Percentiles rank a stretch among this genome's conserved stretches.
Evolutionary conservation across 1,140 invertebrate genomes (phyloP).

Genomic region (Teleogryllus occipitalis): DNA sequence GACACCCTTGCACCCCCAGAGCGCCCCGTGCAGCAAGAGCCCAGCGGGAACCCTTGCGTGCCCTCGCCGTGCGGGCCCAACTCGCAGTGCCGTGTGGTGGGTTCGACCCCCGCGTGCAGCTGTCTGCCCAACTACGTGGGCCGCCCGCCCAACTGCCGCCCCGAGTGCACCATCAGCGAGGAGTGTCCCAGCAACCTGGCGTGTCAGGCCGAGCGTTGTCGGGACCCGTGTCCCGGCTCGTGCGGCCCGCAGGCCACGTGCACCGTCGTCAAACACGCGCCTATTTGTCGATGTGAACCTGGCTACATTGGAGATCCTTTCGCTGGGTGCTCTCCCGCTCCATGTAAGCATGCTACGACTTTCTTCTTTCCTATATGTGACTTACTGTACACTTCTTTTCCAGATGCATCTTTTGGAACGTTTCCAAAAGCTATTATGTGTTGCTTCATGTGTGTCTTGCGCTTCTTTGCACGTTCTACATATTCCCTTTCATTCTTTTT

Average conservation of each 20-base stretch:
- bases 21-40: conserved; percentile 34
- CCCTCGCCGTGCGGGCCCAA: conserved; percentile 75
- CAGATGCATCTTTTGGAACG: no score
- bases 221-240: conserved; percentile 65
- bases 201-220: conserved; percentile 65
- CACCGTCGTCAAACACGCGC: conserved; percentile 33
- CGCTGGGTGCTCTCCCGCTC: conserved; percentile 33
- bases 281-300: conserved; percentile 30
- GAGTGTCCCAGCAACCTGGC: conserved; percentile 66
- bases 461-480: no score
- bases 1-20: conserved; percentile 35
- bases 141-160: conserved; percentile 63
- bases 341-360: conserved; percentile 29
- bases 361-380: not conserved
- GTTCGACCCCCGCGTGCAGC: conserved; percentile 61
- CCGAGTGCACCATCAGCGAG: conserved; percentile 65
- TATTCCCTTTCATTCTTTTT: no score
- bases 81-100: conserved; percentile 60
- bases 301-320: conserved; percentile 38
- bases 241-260: conserved; percentile 63
- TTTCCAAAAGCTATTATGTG: no score
- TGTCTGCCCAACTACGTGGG: conserved; percentile 64
- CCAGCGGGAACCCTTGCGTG: conserved; percentile 52
- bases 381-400: no score
- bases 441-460: no score